A percentile compares a stretch with the other conserved stretches of the same genome.
phyloP scores from a whole-genome alignment of 1,140 invertebrate species.

The Lepidostoma basale region DNA sequence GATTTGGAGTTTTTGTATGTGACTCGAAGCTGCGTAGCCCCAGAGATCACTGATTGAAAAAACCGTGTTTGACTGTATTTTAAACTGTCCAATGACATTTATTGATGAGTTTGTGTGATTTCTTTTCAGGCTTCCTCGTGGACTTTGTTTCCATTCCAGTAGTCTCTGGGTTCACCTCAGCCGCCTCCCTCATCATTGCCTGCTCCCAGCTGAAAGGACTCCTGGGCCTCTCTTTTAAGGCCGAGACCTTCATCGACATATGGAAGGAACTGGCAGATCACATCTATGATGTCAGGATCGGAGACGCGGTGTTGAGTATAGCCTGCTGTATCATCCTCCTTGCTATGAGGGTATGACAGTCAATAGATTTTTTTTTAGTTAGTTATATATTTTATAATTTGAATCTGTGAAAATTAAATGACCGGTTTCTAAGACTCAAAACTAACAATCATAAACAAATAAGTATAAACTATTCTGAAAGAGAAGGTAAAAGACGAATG shows the following conservation, averaged over 20 bases:
- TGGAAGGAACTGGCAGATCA: conserved; percentile 63
- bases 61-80: too few species aligned
- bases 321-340: conserved; percentile 67
- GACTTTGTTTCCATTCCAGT: conserved; percentile 87
- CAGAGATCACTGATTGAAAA: too few species aligned
- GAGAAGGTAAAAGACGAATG: too few species aligned
- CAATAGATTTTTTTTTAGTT: not conserved
- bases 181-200: conserved; percentile 83
- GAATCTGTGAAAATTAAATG: not conserved
- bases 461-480: too few species aligned
- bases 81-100: too few species aligned
- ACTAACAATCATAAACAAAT: too few species aligned
- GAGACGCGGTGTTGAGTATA: conserved; percentile 69
- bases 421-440: too few species aligned
- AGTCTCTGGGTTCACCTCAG: conserved; percentile 85
- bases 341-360: conserved; percentile 68
- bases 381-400: not conserved
- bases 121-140: conserved; percentile 76
- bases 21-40: too few species aligned
- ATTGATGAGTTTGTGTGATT: too few species aligned
- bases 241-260: conserved; percentile 67
- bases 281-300: conserved; percentile 59
- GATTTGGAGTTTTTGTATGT: too few species aligned
- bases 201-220: conserved; percentile 80
- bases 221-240: conserved; percentile 68